Base-by-base conservation (phyloP, 2,888 invertebrate genomes). In the Hypolimnas misippus region DNA sequence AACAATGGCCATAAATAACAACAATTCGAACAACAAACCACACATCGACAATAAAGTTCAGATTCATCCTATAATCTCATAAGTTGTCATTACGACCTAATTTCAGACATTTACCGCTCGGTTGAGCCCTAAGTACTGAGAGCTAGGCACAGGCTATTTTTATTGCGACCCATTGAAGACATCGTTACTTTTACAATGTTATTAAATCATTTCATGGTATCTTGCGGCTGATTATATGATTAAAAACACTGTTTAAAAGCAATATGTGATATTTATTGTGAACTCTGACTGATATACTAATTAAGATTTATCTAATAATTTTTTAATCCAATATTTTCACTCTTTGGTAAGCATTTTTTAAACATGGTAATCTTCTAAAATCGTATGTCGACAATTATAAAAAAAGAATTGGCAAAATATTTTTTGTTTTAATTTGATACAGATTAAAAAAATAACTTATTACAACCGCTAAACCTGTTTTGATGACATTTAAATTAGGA, bases 141-240 rank as follows among this genome's bases (percentile, higher is more conserved):
- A 71, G 69, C 72, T 73, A 63, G 67, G 69, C 53, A 65, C 58
- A 44, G 66, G 62, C 65, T 69, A 68, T 67, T 71, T 68, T 69
- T 71, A 70, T 52, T 6, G 52, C 29, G 52, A 53, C 8, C 53
- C 65, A 65, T 62, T 62, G 62, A 57, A 59, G 61, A 64, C 61
- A 38, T 65, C 56, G 46, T 61, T 66, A 60, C 46, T 59, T 67
- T 64, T 57, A 62, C 57, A 57, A 63, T 62, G 69, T 69, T 72
- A 72, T 82, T 75, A 83, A 75, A 78, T 77, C 67, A 75, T 85
- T 84, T 78, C 71, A 83, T 73, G 84, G 74, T 76, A 16, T 71
- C 71, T 75, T 76, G 54, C 69, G 64, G 72, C 73, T 79, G 78
- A 77, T 69, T 70, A 35, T 57, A 55, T 16, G 33, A 33, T 58